Evolutionary conservation across 1,140 invertebrate species (phyloP).

Genomic region (Lordiphosa clarofinis): DNA sequence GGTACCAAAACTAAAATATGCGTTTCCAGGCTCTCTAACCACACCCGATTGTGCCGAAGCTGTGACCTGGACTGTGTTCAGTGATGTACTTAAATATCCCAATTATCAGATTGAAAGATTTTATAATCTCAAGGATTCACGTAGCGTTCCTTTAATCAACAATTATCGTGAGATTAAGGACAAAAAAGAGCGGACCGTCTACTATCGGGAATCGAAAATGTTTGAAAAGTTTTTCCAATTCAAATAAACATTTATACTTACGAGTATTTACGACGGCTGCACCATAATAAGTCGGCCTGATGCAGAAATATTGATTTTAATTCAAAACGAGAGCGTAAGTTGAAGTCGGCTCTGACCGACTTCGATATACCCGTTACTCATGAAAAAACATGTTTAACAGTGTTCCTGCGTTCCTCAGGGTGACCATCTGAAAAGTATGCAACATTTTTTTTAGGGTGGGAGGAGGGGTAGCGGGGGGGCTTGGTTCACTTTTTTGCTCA

Average conservation of each 20-base stretch:
- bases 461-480: too few species aligned
- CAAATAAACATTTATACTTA: not conserved
- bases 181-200: conserved; percentile 82
- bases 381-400: too few species aligned
- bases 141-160: conserved; percentile 29
- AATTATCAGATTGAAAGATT: conserved; percentile 43
- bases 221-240: not conserved
- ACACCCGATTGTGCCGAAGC: conserved; percentile 80
- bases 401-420: too few species aligned
- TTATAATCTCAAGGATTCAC: conserved; percentile 39
- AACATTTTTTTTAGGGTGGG: too few species aligned
- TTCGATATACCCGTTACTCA: too few species aligned
- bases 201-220: conserved; percentile 70
- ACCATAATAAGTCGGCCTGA: too few species aligned
- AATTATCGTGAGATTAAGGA: conserved; percentile 68
- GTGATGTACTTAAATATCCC: conserved; percentile 28
- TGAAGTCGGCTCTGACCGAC: too few species aligned
- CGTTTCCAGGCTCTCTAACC: conserved; percentile 88
- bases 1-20: not conserved
- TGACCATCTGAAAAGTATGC: too few species aligned
- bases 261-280: too few species aligned
- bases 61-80: conserved; percentile 66
- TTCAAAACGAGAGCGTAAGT: too few species aligned
- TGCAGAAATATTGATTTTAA: too few species aligned
- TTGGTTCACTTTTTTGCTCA: too few species aligned